phyloP scores from a whole-genome alignment of 1,140 invertebrate genomes.

The Zaprionus camerounensis region DNA sequence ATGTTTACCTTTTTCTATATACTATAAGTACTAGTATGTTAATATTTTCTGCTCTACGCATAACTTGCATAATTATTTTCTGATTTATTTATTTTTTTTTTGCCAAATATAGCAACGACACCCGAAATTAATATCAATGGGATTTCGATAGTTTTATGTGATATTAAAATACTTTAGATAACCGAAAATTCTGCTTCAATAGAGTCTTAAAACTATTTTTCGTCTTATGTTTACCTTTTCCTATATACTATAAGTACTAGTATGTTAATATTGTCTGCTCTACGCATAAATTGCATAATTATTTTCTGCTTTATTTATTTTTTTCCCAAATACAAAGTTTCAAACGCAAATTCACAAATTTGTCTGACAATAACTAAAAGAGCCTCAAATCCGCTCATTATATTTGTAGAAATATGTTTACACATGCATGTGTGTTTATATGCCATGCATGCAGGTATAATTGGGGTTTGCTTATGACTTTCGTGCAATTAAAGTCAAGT shows the following conservation, averaged over 20 bases:
- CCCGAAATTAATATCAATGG: too few relatives aligned
- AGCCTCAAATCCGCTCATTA: background rate
- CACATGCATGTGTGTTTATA: constrained; percentile 2
- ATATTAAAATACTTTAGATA: too few relatives aligned
- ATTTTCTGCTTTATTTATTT: background rate
- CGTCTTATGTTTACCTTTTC: too few relatives aligned
- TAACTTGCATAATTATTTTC: background rate
- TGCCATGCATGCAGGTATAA: constrained; percentile 18
- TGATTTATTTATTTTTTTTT: too few relatives aligned
- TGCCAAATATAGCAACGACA: too few relatives aligned
- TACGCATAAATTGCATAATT: background rate
- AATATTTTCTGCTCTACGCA: background rate
- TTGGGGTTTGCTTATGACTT: constrained; percentile 52
- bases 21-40: too few relatives aligned
- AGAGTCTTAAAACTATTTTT: too few relatives aligned
- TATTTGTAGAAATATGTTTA: constrained; percentile 1
- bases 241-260: too few relatives aligned
- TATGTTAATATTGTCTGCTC: background rate
- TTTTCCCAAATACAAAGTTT: background rate
- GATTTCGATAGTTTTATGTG: too few relatives aligned
- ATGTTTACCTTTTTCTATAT: too few relatives aligned
- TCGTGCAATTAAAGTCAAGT: constrained; percentile 79
- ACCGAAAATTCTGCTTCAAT: too few relatives aligned
- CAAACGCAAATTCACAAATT: background rate
- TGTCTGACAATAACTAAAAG: background rate